phyloP scores from a whole-genome alignment of 2,113 vertebrate genomes.

The Isichthys henryi region DNA sequence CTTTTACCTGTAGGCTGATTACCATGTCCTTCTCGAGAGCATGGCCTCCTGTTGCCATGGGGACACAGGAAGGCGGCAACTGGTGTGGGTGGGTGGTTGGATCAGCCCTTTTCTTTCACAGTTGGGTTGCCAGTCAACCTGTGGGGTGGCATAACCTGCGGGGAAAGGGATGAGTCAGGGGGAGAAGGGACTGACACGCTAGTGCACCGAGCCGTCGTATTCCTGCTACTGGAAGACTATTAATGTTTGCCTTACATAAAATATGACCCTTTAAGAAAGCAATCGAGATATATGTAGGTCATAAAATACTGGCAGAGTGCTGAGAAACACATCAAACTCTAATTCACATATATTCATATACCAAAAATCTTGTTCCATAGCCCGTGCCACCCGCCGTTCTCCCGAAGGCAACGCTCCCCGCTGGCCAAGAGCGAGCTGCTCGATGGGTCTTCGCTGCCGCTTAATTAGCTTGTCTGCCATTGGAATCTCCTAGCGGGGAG shows the following conservation, averaged over 20 bases:
- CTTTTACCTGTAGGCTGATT: slow-evolving; percentile 69
- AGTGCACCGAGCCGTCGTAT: not conserved
- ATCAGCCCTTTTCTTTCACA: slow-evolving; percentile 88
- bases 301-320: not conserved
- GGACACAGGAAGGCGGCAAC: slow-evolving; percentile 52
- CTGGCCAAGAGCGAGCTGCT: not conserved
- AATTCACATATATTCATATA: not conserved
- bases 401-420: not conserved
- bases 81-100: slow-evolving; percentile 39
- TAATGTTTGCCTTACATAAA: not conserved
- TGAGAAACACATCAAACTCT: not conserved
- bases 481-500: not conserved
- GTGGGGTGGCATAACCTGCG: slow-evolving; percentile 81
- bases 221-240: not conserved
- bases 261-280: not conserved
- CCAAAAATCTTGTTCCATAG: not conserved
- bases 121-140: slow-evolving; percentile 72
- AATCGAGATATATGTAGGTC: not conserved
- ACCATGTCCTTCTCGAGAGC: slow-evolving; percentile 68
- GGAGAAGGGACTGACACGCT: not conserved
- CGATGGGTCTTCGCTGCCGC: not conserved
- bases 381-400: not conserved
- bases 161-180: slow-evolving; percentile 28
- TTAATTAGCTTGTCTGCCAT: not conserved
- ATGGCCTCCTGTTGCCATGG: slow-evolving; percentile 81